A percentile compares a stretch with the other conserved stretches of the same genome.
phyloP scores from a whole-genome alignment of 2,113 vertebrate genomes.

The Phoenicopterus ruber region DNA sequence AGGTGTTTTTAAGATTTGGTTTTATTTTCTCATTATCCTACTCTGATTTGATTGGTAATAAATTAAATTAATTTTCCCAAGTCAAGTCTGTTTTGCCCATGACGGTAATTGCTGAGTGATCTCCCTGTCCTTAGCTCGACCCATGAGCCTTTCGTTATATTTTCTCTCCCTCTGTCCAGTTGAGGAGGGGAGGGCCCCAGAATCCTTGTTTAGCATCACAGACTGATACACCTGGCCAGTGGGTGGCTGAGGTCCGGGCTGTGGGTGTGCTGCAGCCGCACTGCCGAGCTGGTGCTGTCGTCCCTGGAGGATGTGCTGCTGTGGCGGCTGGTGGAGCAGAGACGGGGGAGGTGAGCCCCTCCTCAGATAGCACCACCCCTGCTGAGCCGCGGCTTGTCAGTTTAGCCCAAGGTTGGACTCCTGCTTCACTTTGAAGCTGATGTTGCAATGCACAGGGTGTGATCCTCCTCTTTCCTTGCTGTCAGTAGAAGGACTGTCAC shows the following conservation, averaged over 20 bases:
- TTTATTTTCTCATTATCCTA: too few relatives aligned
- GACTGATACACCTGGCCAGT: fast-evolving
- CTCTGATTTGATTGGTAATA: too few relatives aligned
- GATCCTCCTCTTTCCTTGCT: neutral
- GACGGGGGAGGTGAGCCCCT: neutral
- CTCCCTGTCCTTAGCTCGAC: too few relatives aligned
- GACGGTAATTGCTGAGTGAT: too few relatives aligned
- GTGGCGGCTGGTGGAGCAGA: neutral
- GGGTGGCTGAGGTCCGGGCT: too few relatives aligned
- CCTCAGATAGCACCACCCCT: neutral
- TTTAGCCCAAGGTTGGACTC: neutral
- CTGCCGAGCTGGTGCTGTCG: fast-evolving
- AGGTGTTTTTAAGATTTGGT: too few relatives aligned
- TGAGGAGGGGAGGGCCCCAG: neutral
- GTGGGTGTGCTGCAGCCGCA: fast-evolving
- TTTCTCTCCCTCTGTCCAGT: too few relatives aligned
- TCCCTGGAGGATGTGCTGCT: neutral
- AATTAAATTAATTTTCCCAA: too few relatives aligned
- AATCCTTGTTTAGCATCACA: neutral
- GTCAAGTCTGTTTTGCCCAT: too few relatives aligned
- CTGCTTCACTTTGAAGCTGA: neutral
- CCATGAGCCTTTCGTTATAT: too few relatives aligned
- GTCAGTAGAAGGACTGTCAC: neutral
- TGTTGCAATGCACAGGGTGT: neutral
- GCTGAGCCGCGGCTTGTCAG: neutral